Conservation (phyloP, 2,888 invertebrate genomes). For the Synergus gifuensis region DNA sequence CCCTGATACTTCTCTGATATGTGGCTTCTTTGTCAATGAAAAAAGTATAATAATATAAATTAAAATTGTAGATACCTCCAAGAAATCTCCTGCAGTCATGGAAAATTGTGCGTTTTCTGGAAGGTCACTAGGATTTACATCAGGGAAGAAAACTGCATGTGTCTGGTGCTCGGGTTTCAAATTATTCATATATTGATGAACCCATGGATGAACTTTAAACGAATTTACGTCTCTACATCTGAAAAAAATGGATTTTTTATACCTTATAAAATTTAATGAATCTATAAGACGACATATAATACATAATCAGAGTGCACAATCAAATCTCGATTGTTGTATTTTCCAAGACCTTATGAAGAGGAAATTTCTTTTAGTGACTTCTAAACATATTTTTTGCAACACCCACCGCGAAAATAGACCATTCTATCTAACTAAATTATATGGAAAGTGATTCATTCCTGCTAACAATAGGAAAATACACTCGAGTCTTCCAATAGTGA, state of each 20-base stretch:
- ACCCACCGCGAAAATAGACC: too few relatives aligned
- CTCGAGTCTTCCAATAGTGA: too few relatives aligned
- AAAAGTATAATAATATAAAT: not conserved
- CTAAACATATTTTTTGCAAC: too few relatives aligned
- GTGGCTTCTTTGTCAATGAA: too few relatives aligned
- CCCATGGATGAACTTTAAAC: conserved; percentile 94
- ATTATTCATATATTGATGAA: conserved; percentile 96
- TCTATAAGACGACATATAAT: not conserved
- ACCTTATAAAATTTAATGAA: not conserved
- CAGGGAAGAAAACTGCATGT: conserved; percentile 89
- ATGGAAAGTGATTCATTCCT: too few relatives aligned
- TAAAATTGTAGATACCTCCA: conserved; percentile 83
- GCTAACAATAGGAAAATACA: too few relatives aligned
- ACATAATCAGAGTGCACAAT: too few relatives aligned
- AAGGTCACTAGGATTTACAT: conserved; percentile 87
- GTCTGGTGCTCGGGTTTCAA: conserved; percentile 89
- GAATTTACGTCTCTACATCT: conserved; percentile 84
- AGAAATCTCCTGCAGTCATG: conserved; percentile 98
- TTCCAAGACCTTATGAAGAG: too few relatives aligned
- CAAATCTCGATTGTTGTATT: too few relatives aligned
- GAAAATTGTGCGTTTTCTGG: conserved; percentile 87
- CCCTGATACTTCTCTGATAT: too few relatives aligned
- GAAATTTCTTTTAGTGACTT: too few relatives aligned
- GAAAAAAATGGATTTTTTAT: conserved; percentile 48
- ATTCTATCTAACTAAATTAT: too few relatives aligned